Conservation (phyloP, 2,113 vertebrate genomes). For the Protobothrops flavoviridis region DNA sequence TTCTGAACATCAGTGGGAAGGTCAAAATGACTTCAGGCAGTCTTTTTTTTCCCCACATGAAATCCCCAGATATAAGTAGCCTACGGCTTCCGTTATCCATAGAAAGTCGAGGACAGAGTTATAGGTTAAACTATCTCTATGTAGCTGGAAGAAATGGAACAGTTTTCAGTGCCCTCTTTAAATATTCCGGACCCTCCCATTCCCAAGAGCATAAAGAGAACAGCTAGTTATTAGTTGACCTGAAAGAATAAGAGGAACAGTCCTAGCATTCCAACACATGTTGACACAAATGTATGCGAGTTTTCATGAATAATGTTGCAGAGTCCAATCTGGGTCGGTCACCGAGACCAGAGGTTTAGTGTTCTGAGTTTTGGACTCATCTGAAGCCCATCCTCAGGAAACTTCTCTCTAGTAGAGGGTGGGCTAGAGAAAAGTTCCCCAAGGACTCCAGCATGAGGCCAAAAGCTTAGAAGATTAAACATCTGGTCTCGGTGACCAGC, state of each 20-base stretch:
- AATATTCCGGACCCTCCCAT: neutral
- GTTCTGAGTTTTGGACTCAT: too few relatives aligned
- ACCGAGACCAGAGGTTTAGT: neutral
- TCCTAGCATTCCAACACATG: neutral
- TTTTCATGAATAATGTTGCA: neutral
- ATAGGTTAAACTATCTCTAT: neutral
- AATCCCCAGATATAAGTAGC: neutral
- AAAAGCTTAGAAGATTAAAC: too few relatives aligned
- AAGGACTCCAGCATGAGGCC: too few relatives aligned
- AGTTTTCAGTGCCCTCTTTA: neutral
- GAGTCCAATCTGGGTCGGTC: neutral
- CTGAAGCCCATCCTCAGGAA: too few relatives aligned
- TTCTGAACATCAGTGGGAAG: conserved; percentile 19
- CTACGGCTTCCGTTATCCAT: neutral
- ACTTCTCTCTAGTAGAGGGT: too few relatives aligned
- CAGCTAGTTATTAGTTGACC: neutral
- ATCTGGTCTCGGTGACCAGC: too few relatives aligned
- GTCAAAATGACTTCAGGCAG: neutral
- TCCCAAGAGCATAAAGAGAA: neutral
- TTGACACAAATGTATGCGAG: neutral
- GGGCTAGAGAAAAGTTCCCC: too few relatives aligned
- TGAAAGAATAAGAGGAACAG: neutral
- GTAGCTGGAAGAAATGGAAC: neutral
- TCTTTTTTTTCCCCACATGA: neutral
- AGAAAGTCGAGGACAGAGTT: neutral